Percentiles rank a stretch among this genome's conserved stretches.
Evolutionary conservation across 2,113 vertebrate species (phyloP).

Genomic region (Sinocyclocheilus maitianheensis): DNA sequence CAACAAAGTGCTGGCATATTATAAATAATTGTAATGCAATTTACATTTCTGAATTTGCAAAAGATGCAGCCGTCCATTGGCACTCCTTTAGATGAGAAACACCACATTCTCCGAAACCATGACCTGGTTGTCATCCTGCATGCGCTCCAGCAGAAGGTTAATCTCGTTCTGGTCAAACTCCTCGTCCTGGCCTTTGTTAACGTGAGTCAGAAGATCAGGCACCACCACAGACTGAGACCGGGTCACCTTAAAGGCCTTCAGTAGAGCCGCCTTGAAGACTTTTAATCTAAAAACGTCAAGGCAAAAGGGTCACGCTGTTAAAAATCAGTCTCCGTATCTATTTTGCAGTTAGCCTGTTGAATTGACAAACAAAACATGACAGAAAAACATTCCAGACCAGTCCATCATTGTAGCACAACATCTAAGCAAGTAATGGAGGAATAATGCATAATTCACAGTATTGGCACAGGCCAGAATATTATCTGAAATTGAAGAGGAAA

Average conservation of each 20-base stretch:
- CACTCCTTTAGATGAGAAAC: slow-evolving; percentile 64
- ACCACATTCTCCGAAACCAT: slow-evolving; percentile 72
- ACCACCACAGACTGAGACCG: slow-evolving; percentile 68
- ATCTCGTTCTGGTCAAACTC: slow-evolving; percentile 65
- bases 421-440: background rate
- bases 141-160: slow-evolving; percentile 60
- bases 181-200: slow-evolving; percentile 61
- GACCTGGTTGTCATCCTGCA: slow-evolving; percentile 74
- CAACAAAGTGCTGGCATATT: background rate
- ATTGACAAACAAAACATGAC: background rate
- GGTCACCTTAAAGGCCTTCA: slow-evolving; percentile 66
- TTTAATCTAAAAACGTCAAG: slow-evolving; percentile 58
- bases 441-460: background rate
- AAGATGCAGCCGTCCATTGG: background rate
- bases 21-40: background rate
- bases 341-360: background rate
- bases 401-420: too few species aligned
- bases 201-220: slow-evolving; percentile 60
- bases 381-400: too few species aligned
- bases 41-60: background rate
- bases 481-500: background rate
- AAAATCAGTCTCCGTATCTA: background rate
- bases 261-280: slow-evolving; percentile 66
- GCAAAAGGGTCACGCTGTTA: background rate
- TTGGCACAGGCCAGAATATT: background rate